phyloP scores from a whole-genome alignment of 2,113 vertebrate genomes.

The Numenius arquata region DNA sequence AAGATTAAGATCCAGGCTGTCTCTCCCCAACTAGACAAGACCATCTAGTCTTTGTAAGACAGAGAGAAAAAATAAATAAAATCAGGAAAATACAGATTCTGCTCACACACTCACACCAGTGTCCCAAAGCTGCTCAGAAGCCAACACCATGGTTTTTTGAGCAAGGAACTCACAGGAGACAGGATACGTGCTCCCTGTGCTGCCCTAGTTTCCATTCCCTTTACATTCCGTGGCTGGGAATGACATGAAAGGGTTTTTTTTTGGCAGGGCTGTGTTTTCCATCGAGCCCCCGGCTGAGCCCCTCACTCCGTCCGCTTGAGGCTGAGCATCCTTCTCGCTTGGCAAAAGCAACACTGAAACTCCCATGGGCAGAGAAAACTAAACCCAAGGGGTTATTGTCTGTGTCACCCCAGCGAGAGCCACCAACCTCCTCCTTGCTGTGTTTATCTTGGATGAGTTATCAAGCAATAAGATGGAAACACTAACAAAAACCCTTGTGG shows the following conservation, averaged over 20 bases:
- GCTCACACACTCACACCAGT: background rate
- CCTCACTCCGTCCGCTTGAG: background rate
- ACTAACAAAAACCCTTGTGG: background rate
- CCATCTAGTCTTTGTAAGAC: background rate
- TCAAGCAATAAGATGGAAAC: background rate
- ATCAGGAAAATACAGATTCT: background rate
- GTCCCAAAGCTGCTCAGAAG: background rate
- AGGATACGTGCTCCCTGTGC: background rate
- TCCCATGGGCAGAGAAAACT: accelerated
- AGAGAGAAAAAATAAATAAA: background rate
- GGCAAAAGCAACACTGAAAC: no score
- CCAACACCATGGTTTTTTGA: background rate
- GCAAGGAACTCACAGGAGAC: background rate
- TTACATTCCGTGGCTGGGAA: accelerated
- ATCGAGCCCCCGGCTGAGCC: no score
- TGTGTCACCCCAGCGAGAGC: background rate
- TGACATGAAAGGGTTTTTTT: background rate
- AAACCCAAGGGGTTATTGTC: background rate
- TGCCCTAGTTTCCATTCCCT: background rate
- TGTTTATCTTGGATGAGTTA: background rate
- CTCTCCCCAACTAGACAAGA: background rate
- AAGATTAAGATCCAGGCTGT: background rate
- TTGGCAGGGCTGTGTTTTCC: accelerated
- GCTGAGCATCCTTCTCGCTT: background rate
- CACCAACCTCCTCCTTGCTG: background rate